Percentiles rank a stretch among this genome's conserved stretches.
Conservation (phyloP, 1,140 invertebrate species). For the Metopolophium dirhodum region DNA sequence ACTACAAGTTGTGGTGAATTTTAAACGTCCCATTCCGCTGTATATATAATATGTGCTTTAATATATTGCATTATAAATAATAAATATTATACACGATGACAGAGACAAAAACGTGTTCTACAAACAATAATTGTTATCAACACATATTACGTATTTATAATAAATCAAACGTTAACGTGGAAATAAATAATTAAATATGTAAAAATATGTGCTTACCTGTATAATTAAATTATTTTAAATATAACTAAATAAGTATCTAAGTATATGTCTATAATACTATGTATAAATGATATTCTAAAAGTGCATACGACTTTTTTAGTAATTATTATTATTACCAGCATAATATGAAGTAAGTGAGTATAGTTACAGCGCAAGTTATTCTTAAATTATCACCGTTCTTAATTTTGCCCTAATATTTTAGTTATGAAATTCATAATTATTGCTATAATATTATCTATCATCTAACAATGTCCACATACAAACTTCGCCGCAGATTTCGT, state of each 20-base stretch:
- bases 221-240: no score
- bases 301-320: background rate
- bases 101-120: background rate
- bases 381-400: background rate
- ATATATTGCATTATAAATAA: background rate
- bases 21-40: background rate
- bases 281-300: background rate
- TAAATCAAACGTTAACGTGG: background rate
- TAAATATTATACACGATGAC: background rate
- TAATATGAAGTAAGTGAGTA: background rate
- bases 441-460: background rate
- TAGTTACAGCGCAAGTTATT: background rate
- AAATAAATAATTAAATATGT: background rate
- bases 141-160: background rate
- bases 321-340: background rate
- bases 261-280: background rate
- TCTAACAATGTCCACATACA: background rate
- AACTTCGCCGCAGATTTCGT: background rate
- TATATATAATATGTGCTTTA: background rate
- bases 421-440: background rate
- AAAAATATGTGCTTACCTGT: background rate
- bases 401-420: background rate
- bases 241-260: no score
- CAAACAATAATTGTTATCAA: background rate
- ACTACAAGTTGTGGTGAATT: background rate